Evolutionary conservation across 2,888 invertebrate species (phyloP).

Genomic region (Pandemis corylana): DNA sequence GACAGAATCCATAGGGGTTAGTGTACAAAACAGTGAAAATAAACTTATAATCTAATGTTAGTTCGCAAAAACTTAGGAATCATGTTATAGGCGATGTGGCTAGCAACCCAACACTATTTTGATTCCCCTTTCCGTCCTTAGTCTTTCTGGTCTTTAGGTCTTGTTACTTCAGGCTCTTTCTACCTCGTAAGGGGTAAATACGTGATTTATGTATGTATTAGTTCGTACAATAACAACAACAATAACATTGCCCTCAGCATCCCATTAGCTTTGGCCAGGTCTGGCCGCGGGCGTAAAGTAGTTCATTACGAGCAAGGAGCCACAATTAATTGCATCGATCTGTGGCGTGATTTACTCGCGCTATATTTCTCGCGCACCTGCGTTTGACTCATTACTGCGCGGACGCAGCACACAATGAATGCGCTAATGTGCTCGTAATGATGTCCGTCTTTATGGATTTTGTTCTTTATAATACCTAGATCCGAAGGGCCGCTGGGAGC

Average conservation of each 20-base stretch:
- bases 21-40: no score
- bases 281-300: constrained; percentile 34
- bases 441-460: constrained; percentile 39
- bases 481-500: background rate
- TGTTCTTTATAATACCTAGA: constrained; percentile 29
- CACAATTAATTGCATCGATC: constrained; percentile 66
- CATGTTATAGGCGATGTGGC: no score
- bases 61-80: no score
- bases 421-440: constrained; percentile 40
- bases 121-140: no score
- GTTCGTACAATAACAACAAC: constrained; percentile 2
- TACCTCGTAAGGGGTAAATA: no score
- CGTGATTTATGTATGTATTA: no score
- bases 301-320: constrained; percentile 37
- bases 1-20: no score
- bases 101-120: no score
- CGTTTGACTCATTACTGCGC: constrained; percentile 72
- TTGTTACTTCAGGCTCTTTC: no score
- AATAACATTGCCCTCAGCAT: constrained; percentile 10
- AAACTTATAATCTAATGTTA: no score
- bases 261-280: constrained; percentile 5
- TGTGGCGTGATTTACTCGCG: constrained; percentile 73
- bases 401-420: constrained; percentile 48
- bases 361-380: constrained; percentile 72
- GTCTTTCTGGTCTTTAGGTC: no score